Base-by-base conservation (phyloP, 2,797 vertebrate genomes). In the Distichodus sexfasciatus region DNA sequence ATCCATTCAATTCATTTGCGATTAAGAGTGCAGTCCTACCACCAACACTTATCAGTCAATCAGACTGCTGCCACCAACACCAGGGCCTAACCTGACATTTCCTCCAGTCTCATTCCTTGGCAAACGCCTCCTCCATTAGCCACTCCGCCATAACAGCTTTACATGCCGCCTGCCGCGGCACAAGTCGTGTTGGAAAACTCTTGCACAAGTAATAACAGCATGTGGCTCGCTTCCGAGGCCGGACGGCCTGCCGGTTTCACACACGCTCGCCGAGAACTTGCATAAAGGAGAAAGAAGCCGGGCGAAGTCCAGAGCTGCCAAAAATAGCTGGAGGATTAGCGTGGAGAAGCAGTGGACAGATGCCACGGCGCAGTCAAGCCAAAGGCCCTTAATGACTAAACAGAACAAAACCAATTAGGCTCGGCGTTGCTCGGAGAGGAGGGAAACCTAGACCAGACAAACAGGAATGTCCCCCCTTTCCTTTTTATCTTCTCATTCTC, bases 301-400 rank as follows among this genome's bases (percentile, higher is more conserved):
- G 54, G n/a, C n/a, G n/a, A n/a, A 84, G 78, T 81, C 70, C 43
- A 51, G 70, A 33, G 50, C 26, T 48, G 36, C 85, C 86, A 80
- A 82, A 90, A 90, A 90, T 88, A 91, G 87, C 78, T 15, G 24
- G 14, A 55, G 78, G 89, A 88, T 89, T 89, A 89, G 79, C 74
- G 17, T n/a, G n/a, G 58, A 78, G 81, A 85, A 69, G 81, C 76
- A 83, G 82, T 80, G 72, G 84, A 85, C 82, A 85, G 81, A 87
- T 82, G 86, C 79, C 87, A 81, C 15, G 12, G 48, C 58, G 72
- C 64, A 81, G 74, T 80, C 67, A 73, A 65, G 76, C 64, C 38
- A 68, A 55, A 31, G 0, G 8, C 70, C 79, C 71, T 79, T 74
- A 79, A 38, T 41, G 72, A 70, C 51, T 76, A 84, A 87, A 87